These are phyloP conservation scores for Progne subis DNA, from an alignment of 2,113 vertebrate genomes.

Conservation along the genomic window DNA sequence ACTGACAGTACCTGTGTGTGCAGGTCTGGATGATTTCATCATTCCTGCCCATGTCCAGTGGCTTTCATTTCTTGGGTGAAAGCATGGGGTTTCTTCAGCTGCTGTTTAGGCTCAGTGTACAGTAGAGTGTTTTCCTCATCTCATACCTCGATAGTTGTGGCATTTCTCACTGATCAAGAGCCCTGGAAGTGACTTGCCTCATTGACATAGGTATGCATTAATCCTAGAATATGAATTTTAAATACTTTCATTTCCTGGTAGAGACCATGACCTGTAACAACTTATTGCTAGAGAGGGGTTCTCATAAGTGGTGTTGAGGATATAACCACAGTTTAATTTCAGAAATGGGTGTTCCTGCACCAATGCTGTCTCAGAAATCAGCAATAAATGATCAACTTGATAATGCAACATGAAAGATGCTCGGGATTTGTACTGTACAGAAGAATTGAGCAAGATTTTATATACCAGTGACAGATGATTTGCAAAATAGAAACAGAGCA, in stretches of 20 bases:
- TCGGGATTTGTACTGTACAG: neutral
- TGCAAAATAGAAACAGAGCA: neutral
- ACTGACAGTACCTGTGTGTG: neutral
- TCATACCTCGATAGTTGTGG: neutral
- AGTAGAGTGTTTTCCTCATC: neutral
- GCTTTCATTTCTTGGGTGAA: neutral
- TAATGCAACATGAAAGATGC: neutral
- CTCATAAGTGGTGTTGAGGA: neutral
- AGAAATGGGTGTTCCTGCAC: neutral
- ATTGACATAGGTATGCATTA: neutral
- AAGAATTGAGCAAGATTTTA: neutral
- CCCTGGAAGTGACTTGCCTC: neutral
- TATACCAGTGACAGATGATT: neutral
- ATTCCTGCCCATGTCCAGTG: neutral
- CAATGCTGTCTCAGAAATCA: neutral
- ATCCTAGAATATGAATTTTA: neutral
- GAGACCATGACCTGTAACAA: neutral
- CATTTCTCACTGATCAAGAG: neutral
- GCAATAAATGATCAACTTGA: neutral
- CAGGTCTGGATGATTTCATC: neutral
- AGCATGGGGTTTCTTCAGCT: neutral
- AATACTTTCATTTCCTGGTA: neutral
- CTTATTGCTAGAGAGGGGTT: neutral
- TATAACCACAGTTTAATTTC: neutral
- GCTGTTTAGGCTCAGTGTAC: neutral